phyloP scores from a whole-genome alignment of 2,888 invertebrate genomes.

The Dryomyza anilis region DNA sequence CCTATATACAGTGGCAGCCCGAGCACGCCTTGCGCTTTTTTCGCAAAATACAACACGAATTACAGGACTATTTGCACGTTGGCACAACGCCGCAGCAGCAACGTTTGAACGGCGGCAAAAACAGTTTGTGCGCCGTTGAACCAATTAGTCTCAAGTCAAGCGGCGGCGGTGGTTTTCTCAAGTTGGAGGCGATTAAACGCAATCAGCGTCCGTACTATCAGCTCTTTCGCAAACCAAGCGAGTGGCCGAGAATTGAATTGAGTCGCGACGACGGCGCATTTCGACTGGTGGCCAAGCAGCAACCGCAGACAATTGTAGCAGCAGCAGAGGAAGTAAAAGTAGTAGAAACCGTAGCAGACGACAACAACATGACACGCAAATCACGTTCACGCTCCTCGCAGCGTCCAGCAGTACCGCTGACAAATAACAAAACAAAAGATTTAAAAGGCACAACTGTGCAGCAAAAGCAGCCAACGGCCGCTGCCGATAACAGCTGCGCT shows the following conservation, averaged over 20 bases:
- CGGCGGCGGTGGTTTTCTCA: constrained; percentile 74
- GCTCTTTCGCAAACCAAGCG: constrained; percentile 53
- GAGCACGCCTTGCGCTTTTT: constrained; percentile 69
- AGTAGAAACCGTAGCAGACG: too few species aligned
- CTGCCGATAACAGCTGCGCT: constrained; percentile 29
- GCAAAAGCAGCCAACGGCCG: constrained; percentile 27
- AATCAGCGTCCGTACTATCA: constrained; percentile 59
- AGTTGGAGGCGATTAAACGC: constrained; percentile 66
- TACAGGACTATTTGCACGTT: constrained; percentile 47
- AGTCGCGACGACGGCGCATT: constrained; percentile 57
- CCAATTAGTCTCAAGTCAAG: constrained; percentile 69
- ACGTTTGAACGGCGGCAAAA: constrained; percentile 22
- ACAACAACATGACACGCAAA: constrained; percentile 56
- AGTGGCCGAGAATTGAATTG: constrained; percentile 59
- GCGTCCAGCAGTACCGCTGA: constrained; percentile 32
- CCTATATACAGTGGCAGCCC: constrained; percentile 65
- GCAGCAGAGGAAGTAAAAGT: constrained; percentile 5
- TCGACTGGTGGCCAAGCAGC: constrained; percentile 45
- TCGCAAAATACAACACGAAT: constrained; percentile 66
- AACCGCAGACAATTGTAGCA: constrained; percentile 28
- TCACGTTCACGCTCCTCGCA: constrained; percentile 54
- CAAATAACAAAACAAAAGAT: constrained; percentile 34
- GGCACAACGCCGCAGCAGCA: constrained; percentile 2
- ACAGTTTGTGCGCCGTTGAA: constrained; percentile 48
- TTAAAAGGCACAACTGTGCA: constrained; percentile 32